Conservation (phyloP, 2,113 vertebrate genomes). For the Gila orcuttii region DNA sequence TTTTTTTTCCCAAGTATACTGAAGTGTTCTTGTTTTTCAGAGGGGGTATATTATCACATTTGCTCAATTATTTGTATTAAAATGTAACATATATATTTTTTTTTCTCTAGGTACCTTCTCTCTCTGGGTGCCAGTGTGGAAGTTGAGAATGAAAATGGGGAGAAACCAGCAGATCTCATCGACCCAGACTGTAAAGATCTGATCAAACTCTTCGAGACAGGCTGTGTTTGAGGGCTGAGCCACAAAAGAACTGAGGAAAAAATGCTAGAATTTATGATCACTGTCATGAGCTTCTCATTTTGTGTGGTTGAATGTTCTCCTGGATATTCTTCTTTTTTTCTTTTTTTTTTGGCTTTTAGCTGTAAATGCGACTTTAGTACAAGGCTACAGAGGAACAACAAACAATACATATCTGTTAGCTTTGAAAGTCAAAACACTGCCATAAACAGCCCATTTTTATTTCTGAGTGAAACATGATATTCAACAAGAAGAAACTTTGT, state of each 20-base stretch:
- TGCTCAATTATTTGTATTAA: neutral
- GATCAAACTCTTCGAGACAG: conserved; percentile 79
- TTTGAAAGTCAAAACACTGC: neutral
- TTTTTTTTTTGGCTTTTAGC: neutral
- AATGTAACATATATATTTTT: neutral
- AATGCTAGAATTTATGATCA: neutral
- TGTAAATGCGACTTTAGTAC: neutral
- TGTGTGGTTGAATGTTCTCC: conserved; percentile 4
- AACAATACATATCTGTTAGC: neutral
- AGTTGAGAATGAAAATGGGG: conserved; percentile 82
- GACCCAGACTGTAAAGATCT: conserved; percentile 87
- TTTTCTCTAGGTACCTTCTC: conserved; percentile 84
- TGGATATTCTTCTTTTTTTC: neutral
- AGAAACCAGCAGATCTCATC: conserved; percentile 88
- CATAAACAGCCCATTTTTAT: neutral
- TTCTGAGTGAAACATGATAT: neutral
- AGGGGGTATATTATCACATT: neutral
- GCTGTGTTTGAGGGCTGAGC: conserved; percentile 65
- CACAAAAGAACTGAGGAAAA: neutral
- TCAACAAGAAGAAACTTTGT: neutral
- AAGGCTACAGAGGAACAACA: neutral
- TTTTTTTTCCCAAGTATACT: neutral
- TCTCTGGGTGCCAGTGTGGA: conserved; percentile 84
- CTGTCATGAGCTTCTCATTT: neutral
- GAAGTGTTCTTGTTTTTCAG: neutral